Percentiles rank a stretch among this genome's conserved stretches.
Conservation (phyloP, 2,797 vertebrate genomes). For the Epinephelus coioides region DNA sequence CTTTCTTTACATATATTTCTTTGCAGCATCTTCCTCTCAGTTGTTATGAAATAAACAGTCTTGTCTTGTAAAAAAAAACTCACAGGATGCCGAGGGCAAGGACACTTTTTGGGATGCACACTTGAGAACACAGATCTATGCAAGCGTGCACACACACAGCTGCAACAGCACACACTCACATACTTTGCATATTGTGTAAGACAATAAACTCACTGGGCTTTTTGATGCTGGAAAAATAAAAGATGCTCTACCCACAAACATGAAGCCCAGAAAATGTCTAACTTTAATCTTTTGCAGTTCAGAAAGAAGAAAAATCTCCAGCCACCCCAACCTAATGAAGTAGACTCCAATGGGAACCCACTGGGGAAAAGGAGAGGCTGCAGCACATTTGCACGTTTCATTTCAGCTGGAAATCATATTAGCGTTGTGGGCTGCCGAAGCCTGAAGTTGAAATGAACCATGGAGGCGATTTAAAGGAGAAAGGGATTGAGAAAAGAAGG, state of each 20-base stretch:
- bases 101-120: slow-evolving; percentile 45
- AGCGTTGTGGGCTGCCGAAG: slow-evolving; percentile 58
- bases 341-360: slow-evolving; percentile 56
- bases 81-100: slow-evolving; percentile 37
- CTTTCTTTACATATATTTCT: neutral
- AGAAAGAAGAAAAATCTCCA: slow-evolving; percentile 11
- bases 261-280: slow-evolving; percentile 43
- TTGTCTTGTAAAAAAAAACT: slow-evolving; percentile 46
- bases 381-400: slow-evolving; percentile 78
- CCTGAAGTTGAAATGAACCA: slow-evolving; percentile 74
- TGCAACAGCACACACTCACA: slow-evolving; percentile 8
- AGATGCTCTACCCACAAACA: slow-evolving; percentile 40
- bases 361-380: slow-evolving; percentile 53
- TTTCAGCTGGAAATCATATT: slow-evolving; percentile 81
- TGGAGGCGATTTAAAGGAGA: slow-evolving; percentile 71
- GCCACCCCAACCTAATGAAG: slow-evolving; percentile 59
- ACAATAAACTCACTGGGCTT: slow-evolving; percentile 37
- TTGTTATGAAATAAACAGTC: slow-evolving; percentile 54
- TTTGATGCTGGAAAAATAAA: slow-evolving; percentile 34
- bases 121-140: slow-evolving; percentile 16
- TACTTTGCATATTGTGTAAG: slow-evolving; percentile 38
- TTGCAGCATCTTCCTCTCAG: slow-evolving; percentile 3
- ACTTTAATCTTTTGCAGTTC: slow-evolving; percentile 56
- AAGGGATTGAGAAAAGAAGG: slow-evolving; percentile 44
- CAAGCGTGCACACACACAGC: neutral